Base-by-base conservation (phyloP, 2,888 invertebrate genomes). In the Idaea dimidiata region DNA sequence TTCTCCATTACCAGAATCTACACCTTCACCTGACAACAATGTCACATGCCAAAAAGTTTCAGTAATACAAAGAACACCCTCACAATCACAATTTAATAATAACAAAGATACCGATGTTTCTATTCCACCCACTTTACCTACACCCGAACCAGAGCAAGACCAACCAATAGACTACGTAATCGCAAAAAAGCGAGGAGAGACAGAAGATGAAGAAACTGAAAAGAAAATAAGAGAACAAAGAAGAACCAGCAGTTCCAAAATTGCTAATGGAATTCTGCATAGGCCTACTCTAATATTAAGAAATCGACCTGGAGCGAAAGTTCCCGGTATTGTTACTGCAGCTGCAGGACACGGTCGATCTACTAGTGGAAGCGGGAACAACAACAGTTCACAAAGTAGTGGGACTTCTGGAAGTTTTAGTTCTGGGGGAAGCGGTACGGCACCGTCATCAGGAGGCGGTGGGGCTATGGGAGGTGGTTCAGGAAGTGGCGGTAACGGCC, bases 121-220 rank as follows among this genome's bases (percentile, higher is more conserved):
- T 62, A 82, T 94, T 71, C 94, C 94, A 58, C 74, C 91, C 58
- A 88, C 93, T 54, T 74, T 93, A 66, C 91, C 93, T 6, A 72
- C 91, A 57, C 69, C 91, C 65, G 95, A 95, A 75, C 96, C 96
- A 0, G 96, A 95, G 82, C 96, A 97, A 87, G 97, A 97, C 66
- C 97, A 97, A 75, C 97, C 97, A 0, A 97, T 97, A 66, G 97
- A 97, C 81, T 97, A 97, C 82, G 97, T 95, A 78, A 96, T 97
- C 71, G 97, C 97, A 24, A 97, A 97, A 83, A 94, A 96, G 77
- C 94, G 95, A 66, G 95, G 95, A 7, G 95, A 95, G 79, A 88
- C 91, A 10, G 95, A 95, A 80, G 94, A 95, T 72, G 95, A 95
- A 77, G 94, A 94, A 81, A 95, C 94, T 66, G 96, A 94, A 88